These are phyloP conservation scores for Drosophila aff. DNA, from an alignment of 1,140 invertebrate species.

Conservation along the genomic window DNA sequence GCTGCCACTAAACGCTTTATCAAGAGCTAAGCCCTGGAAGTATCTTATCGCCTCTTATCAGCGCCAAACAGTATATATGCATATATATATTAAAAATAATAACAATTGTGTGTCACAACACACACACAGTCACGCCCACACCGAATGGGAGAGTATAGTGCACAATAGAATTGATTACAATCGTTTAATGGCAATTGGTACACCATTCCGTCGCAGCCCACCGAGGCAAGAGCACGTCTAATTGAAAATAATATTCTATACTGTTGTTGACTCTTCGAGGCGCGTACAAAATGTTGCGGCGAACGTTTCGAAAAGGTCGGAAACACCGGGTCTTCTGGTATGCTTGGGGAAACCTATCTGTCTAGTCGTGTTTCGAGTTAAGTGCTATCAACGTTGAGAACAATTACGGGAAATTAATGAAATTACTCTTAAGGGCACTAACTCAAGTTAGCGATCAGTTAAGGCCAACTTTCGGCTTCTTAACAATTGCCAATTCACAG, in stretches of 20 bases:
- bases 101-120: constrained; percentile 49
- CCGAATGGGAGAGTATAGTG: constrained; percentile 28
- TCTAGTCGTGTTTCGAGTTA: too few species aligned
- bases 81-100: constrained; percentile 39
- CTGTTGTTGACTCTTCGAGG: neutral
- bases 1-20: constrained; percentile 16
- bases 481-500: constrained; percentile 22
- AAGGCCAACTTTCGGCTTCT: neutral
- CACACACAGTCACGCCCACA: constrained; percentile 22
- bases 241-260: constrained; percentile 44
- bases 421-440: constrained; percentile 21
- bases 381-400: constrained; percentile 11
- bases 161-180: constrained; percentile 62
- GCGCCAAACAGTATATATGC: constrained; percentile 5
- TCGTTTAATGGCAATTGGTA: constrained; percentile 62
- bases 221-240: constrained; percentile 45
- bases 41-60: constrained; percentile 57
- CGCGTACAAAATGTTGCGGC: constrained; percentile 34
- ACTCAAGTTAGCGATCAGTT: constrained; percentile 28
- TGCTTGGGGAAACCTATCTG: neutral
- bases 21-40: constrained; percentile 21
- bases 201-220: constrained; percentile 41
- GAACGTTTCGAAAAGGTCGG: constrained; percentile 39
- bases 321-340: constrained; percentile 32
- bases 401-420: constrained; percentile 43